Percentiles rank a stretch among this genome's conserved stretches.
Conservation (phyloP, 2,888 invertebrate species). For the Pammene aurita region DNA sequence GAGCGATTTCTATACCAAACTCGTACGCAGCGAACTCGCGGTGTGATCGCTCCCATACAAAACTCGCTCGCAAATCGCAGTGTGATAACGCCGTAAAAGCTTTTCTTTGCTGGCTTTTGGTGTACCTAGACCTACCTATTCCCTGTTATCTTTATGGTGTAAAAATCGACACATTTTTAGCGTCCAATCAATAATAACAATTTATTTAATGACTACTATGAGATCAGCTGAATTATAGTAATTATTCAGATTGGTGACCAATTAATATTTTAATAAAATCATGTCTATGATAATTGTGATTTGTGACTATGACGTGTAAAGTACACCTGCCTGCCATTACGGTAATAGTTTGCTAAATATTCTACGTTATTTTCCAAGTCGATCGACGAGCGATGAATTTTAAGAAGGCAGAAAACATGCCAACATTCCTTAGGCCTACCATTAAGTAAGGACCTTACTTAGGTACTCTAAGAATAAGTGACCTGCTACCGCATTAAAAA, state of each 20-base stretch:
- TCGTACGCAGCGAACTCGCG: too few species aligned
- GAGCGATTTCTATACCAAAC: too few species aligned
- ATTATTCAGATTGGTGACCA: slow-evolving; percentile 7
- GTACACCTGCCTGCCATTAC: slow-evolving; percentile 14
- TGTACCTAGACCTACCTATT: too few species aligned
- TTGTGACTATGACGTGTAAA: slow-evolving; percentile 8
- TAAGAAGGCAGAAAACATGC: slow-evolving; percentile 15
- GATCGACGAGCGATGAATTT: slow-evolving; percentile 11
- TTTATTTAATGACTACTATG: slow-evolving; percentile 1
- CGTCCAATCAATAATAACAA: too few species aligned
- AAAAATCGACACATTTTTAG: too few species aligned
- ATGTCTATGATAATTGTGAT: neutral
- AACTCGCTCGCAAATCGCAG: too few species aligned
- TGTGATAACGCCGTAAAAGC: too few species aligned
- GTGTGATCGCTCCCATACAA: too few species aligned
- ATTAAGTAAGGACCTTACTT: neutral
- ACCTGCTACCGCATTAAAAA: too few species aligned
- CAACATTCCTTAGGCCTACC: slow-evolving; percentile 11
- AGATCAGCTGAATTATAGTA: slow-evolving; percentile 1
- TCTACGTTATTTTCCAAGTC: slow-evolving; percentile 5
- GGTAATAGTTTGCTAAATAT: slow-evolving; percentile 17
- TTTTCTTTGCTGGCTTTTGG: too few species aligned
- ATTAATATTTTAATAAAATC: slow-evolving; percentile 14
- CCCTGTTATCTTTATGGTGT: too few species aligned
- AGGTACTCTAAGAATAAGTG: neutral